phyloP scores from a whole-genome alignment of 2,113 vertebrate genomes.

The Micromys minutus region DNA sequence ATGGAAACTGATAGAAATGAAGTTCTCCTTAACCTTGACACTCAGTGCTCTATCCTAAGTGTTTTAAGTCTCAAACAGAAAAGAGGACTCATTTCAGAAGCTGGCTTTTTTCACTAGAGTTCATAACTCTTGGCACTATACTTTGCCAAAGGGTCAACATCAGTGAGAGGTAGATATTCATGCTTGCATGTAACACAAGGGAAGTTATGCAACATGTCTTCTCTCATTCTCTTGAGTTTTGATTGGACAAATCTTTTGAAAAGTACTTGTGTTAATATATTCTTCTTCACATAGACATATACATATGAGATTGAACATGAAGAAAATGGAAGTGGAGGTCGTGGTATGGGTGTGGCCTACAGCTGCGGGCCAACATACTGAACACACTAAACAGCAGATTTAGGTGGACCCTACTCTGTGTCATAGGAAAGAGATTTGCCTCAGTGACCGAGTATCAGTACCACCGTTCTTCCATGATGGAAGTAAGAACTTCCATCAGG shows the following conservation, averaged over 20 bases:
- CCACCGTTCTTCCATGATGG: not conserved
- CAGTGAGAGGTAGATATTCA: not conserved
- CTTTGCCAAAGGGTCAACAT: not conserved
- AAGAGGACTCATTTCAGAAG: not conserved
- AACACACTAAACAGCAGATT: not conserved
- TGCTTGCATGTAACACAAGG: not conserved
- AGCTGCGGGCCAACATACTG: not conserved
- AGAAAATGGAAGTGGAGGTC: not conserved
- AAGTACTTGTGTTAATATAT: not conserved
- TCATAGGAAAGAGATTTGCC: not conserved
- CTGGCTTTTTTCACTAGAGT: not conserved
- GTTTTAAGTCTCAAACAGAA: conserved; percentile 10
- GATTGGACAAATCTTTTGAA: conserved; percentile 15
- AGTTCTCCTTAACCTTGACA: not conserved
- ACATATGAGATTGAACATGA: not conserved
- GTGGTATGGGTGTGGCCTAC: not conserved
- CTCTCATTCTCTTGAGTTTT: not conserved
- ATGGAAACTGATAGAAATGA: not conserved
- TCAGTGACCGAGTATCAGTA: not conserved
- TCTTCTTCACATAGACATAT: not conserved
- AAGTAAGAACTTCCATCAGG: not conserved
- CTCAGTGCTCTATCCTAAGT: not conserved
- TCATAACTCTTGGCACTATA: not conserved
- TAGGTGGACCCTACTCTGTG: not conserved
- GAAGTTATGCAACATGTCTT: not conserved